Base-by-base conservation (phyloP, 2,797 vertebrate species). In the Brachyrhaphis roseni region DNA sequence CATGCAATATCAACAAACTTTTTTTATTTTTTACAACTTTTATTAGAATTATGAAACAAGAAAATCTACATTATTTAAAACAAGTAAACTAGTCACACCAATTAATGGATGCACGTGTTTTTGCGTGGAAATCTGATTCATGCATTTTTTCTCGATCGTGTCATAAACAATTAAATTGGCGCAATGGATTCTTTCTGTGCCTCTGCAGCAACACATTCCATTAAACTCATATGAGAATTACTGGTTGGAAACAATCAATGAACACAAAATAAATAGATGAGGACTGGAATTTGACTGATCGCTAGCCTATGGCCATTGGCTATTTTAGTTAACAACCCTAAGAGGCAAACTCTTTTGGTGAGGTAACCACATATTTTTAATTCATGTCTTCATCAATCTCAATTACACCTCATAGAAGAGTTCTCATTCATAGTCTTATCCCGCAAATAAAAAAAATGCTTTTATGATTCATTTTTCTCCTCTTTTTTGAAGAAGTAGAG, bases 391-490 rank as follows among this genome's bases (percentile, higher is more conserved):
- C 53, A 77, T 79, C 62, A 86, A 88, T 76, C 80, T 78, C 84
- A 88, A 84, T 89, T 84, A 81, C 82, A 82, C 68, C 74, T 81
- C 74, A 76, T 72, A 59, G 77, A 64, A 88, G 68, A 82, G 75
- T 66, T 72, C 72, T 73, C 75, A 39, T 74, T 78, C 23, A 76
- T 71, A 1, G 77, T 80, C 82, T 55, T 68, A 72, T 75, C 79
- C 73, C 78, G 86, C 26, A 55, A 78, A 75, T 86, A 88, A 87
- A 88, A 88, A 87, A 89, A 72, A 78, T 76, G 80, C 82, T 82
- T 86, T 86, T 78, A 84, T 57, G 78, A 84, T 93, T 93, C 84
- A 90, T 93, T 95, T 94, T 94, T 93, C 89, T 91, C 82, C 85
- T 83, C 88, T 85, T 75, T 74, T 23, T 51, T 49, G 2, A n/a